Conservation (phyloP, 2,113 vertebrate species). For the Bombycilla garrulus region DNA sequence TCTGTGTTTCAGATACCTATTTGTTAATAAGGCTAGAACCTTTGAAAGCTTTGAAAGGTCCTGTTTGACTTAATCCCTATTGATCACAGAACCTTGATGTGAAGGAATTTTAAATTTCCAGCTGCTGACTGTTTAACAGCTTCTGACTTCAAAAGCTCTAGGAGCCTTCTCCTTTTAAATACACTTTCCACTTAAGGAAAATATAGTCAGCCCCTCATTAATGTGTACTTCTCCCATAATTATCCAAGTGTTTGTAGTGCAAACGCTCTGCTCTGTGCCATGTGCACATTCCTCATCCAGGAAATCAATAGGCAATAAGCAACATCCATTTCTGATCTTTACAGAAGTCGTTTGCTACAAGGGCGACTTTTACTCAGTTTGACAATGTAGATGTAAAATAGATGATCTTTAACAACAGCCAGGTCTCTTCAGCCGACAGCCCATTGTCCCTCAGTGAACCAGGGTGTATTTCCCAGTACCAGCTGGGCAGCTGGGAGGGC, state of each 20-base stretch:
- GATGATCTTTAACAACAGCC: neutral
- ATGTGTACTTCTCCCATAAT: constrained; percentile 16
- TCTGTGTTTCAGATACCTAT: constrained; percentile 24
- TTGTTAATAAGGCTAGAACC: constrained; percentile 38
- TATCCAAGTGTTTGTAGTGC: constrained; percentile 13
- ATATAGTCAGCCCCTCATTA: neutral
- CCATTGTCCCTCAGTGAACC: neutral
- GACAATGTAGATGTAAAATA: neutral
- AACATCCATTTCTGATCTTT: constrained; percentile 1
- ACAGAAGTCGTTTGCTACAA: neutral
- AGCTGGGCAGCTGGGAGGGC: neutral
- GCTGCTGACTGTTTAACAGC: constrained; percentile 25
- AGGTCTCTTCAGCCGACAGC: neutral
- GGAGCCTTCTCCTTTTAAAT: constrained; percentile 42
- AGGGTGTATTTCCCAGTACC: rapidly evolving
- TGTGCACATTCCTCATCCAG: neutral
- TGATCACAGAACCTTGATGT: constrained; percentile 41
- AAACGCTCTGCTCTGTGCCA: neutral
- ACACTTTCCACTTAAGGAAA: constrained; percentile 29
- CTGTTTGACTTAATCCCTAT: constrained; percentile 43
- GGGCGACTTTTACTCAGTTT: neutral
- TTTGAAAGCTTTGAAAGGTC: constrained; percentile 58
- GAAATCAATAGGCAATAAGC: constrained; percentile 31
- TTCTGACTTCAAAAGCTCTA: constrained; percentile 52
- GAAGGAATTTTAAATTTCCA: constrained; percentile 58